A percentile compares a stretch with the other conserved stretches of the same genome.
These are phyloP conservation scores for Calephelis nemesis DNA, from an alignment of 1,140 invertebrate genomes.

Conservation along the genomic window DNA sequence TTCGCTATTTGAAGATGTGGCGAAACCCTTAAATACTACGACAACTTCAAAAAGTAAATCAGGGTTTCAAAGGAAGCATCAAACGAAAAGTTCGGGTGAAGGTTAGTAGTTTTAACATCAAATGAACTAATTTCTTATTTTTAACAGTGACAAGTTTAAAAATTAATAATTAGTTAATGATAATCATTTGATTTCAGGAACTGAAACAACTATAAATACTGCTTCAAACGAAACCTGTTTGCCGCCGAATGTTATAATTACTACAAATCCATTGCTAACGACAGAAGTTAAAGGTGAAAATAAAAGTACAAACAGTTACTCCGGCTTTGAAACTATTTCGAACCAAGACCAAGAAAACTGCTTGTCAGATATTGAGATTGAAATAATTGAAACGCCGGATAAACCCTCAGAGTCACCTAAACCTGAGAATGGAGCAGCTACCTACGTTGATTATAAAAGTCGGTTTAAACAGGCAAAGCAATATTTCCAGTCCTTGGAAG, in stretches of 20 bases:
- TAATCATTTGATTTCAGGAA: background rate
- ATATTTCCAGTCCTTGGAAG: slow-evolving; percentile 74
- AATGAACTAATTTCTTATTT: background rate
- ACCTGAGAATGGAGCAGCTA: slow-evolving; percentile 43
- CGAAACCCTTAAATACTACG: slow-evolving; percentile 44
- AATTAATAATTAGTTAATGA: too few relatives aligned
- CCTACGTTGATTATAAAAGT: slow-evolving; percentile 64
- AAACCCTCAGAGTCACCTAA: slow-evolving; percentile 42
- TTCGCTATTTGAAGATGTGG: slow-evolving; percentile 62
- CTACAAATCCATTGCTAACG: slow-evolving; percentile 24
- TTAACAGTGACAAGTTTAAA: too few relatives aligned
- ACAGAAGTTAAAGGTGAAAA: slow-evolving; percentile 20
- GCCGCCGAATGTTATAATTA: slow-evolving; percentile 3
- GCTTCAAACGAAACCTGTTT: slow-evolving; percentile 6
- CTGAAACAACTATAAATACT: slow-evolving; percentile 7
- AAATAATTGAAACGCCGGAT: slow-evolving; percentile 60
- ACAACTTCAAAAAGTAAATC: slow-evolving; percentile 1
- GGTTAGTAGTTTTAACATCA: background rate
- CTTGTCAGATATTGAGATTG: slow-evolving; percentile 68
- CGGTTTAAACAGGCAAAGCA: slow-evolving; percentile 70
- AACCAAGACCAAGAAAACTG: slow-evolving; percentile 46
- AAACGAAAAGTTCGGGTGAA: slow-evolving; percentile 4
- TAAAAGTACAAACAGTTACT: slow-evolving; percentile 31
- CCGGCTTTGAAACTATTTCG: slow-evolving; percentile 39
- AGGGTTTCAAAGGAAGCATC: slow-evolving; percentile 17